Conservation (phyloP, 2,797 vertebrate species). For the Cryptoprocta ferox region DNA sequence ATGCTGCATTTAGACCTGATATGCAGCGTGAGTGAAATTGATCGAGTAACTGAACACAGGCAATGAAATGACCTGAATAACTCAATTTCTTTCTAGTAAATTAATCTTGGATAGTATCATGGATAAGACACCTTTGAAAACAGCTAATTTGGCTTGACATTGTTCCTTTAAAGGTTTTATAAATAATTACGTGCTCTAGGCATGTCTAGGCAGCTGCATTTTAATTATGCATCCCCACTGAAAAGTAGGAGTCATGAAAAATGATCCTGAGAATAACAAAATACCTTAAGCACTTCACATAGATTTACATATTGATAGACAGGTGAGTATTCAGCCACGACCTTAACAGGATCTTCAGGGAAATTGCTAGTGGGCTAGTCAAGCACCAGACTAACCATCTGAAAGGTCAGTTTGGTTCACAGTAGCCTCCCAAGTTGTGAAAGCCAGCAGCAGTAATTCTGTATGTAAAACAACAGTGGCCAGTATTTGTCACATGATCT, state of each 20-base stretch:
- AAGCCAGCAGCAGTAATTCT: not conserved
- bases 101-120: conserved; percentile 21
- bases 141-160: conserved; percentile 27
- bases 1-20: not conserved
- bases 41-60: not conserved
- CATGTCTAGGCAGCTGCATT: not conserved
- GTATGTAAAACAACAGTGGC: not conserved
- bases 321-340: not conserved
- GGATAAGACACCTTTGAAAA: conserved; percentile 63
- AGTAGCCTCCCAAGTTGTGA: not conserved
- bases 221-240: not conserved
- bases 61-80: conserved; percentile 26
- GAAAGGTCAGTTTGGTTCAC: not conserved
- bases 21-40: not conserved
- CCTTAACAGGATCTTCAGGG: not conserved
- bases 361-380: not conserved
- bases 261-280: not conserved
- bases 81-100: conserved; percentile 61
- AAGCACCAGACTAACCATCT: not conserved
- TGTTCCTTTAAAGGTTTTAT: conserved; percentile 54
- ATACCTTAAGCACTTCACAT: not conserved
- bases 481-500: not conserved
- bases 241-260: not conserved
- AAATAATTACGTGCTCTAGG: not conserved
- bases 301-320: not conserved